phyloP scores from a whole-genome alignment of 2,113 vertebrate genomes.

The Limanda limanda region DNA sequence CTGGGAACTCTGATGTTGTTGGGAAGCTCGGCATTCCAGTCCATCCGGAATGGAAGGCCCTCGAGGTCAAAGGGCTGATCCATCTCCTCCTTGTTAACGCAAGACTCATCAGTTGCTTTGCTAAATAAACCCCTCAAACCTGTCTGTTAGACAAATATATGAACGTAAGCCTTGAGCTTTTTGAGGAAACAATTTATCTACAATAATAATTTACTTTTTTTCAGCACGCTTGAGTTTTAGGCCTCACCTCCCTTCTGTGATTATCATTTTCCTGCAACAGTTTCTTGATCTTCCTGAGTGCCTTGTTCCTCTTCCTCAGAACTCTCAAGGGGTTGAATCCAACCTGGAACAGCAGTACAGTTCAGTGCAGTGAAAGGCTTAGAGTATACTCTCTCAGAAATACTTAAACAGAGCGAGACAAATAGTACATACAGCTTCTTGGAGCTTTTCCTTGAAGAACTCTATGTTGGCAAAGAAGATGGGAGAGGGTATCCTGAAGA shows the following conservation, averaged over 20 bases:
- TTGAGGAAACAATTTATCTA: not conserved
- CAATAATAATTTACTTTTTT: not conserved
- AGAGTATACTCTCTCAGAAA: not conserved
- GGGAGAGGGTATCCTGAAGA: constrained; percentile 92
- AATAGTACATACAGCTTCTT: constrained; percentile 84
- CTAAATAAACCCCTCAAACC: not conserved
- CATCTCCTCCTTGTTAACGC: constrained; percentile 81
- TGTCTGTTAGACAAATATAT: constrained; percentile 29
- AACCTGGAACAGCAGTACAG: constrained; percentile 78
- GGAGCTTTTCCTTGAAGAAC: constrained; percentile 91
- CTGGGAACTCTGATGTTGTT: constrained; percentile 81
- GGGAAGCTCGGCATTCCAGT: constrained; percentile 86
- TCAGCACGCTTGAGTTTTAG: not conserved
- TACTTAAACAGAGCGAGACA: not conserved
- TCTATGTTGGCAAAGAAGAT: constrained; percentile 94
- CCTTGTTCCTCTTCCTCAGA: constrained; percentile 92
- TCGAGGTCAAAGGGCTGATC: constrained; percentile 77
- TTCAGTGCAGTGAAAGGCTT: not conserved
- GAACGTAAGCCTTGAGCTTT: not conserved
- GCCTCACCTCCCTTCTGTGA: constrained; percentile 79
- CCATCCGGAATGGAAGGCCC: constrained; percentile 83
- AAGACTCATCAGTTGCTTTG: not conserved
- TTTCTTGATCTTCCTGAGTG: constrained; percentile 89
- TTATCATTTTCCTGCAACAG: constrained; percentile 81
- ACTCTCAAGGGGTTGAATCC: constrained; percentile 91